Evolutionary conservation across 1,140 invertebrate genomes (phyloP).

Genomic region (Anastrepha ludens): DNA sequence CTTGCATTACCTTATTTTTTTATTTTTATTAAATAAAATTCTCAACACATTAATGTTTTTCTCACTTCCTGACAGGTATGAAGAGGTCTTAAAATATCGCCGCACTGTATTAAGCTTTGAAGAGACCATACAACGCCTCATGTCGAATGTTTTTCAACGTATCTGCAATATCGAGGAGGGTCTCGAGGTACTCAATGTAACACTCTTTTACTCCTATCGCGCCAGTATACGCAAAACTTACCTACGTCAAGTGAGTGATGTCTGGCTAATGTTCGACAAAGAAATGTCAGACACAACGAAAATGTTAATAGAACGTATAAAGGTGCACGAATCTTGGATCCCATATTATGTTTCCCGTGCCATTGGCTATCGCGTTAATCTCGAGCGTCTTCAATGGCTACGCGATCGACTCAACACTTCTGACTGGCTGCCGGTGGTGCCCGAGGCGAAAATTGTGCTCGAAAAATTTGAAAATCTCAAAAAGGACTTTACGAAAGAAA

Average conservation of each 20-base stretch:
- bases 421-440: slow-evolving; percentile 66
- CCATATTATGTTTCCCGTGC: slow-evolving; percentile 81
- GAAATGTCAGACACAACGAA: slow-evolving; percentile 85
- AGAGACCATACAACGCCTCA: slow-evolving; percentile 82
- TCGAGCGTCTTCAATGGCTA: slow-evolving; percentile 66
- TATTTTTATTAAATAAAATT: too few species aligned
- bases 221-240: slow-evolving; percentile 80
- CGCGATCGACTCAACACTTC: slow-evolving; percentile 62
- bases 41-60: neutral
- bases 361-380: slow-evolving; percentile 64
- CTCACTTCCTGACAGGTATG: slow-evolving; percentile 77
- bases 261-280: slow-evolving; percentile 85
- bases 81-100: slow-evolving; percentile 83
- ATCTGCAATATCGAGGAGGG: slow-evolving; percentile 84
- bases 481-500: slow-evolving; percentile 63
- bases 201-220: slow-evolving; percentile 82
- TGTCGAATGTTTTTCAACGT: slow-evolving; percentile 80
- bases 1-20: too few species aligned
- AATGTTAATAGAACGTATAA: slow-evolving; percentile 80
- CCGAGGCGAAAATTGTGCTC: slow-evolving; percentile 59
- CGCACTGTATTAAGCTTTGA: slow-evolving; percentile 81
- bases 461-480: slow-evolving; percentile 64
- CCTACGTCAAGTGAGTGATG: slow-evolving; percentile 78
- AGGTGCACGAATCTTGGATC: slow-evolving; percentile 79
- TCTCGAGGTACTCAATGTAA: slow-evolving; percentile 80